Base-by-base conservation (phyloP, 2,888 invertebrate genomes). In the Halocaridina rubra region DNA sequence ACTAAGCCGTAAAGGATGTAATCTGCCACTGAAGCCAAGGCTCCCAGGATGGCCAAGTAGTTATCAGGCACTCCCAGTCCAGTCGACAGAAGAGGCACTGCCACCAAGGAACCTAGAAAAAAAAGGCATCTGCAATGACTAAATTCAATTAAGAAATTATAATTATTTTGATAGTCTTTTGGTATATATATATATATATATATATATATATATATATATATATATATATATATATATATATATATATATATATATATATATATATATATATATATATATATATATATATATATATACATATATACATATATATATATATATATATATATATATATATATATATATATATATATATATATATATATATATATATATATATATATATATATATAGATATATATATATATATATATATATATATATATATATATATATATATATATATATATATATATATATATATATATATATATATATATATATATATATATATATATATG, bases 1-100 rank as follows among this genome's bases (percentile, higher is more conserved):
- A 87, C 81, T 7, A 87, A 75, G 13, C 82, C 87, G 33, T 87
- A 87, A 19, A 78, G 74, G 39, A 78, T 78, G 82, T 87, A 87
- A 75, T 87, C 87, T 3, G 71, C 27, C 24, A 85, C 79, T 46
- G 81, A 72, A n/a, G 87, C 77, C 67, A 82, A 33, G 24, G 87
- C 85, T 5, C 87, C 87, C 33, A 87, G 32, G 29, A 87, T 81
- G 22, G 85, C 87, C 33, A 87, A 74, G 61, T 82, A 32, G 39
- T 85, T 82, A 53, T 87, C 87, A 7, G 79, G 79, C 13, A 87
- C 29, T 24, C 76, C 80, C 24, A 87, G 30, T 24, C 71, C 69
- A 19, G 33, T 53, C 16, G 75, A 75, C n/a, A 85, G 69, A 10
- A 85, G 22, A 16, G 85, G 85, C 16, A 85, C 85, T 10, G 80